A percentile compares a stretch with the other conserved stretches of the same genome.
Conservation (phyloP, 2,797 vertebrate species). For the Mus spretus region DNA sequence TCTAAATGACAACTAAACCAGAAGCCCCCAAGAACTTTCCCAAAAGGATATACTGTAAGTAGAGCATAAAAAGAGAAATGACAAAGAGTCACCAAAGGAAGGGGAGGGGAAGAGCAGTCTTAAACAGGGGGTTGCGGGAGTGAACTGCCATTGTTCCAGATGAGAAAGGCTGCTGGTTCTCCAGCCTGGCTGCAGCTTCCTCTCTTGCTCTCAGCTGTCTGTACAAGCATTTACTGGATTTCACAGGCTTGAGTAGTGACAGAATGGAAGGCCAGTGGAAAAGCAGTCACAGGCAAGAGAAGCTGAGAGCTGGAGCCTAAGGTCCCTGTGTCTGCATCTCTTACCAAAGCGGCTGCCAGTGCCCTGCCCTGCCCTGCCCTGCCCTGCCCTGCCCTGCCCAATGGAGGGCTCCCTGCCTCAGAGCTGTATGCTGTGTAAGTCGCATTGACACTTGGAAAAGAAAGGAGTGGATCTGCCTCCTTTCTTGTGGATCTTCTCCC, state of each 20-base stretch:
- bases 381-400: background rate
- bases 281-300: background rate
- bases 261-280: background rate
- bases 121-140: rapidly evolving
- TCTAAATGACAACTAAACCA: conserved; percentile 12
- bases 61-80: background rate
- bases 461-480: background rate
- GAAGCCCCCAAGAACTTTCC: background rate
- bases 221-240: background rate
- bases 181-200: too few species aligned
- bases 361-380: background rate
- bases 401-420: rapidly evolving
- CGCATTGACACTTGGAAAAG: background rate
- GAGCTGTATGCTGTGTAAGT: background rate
- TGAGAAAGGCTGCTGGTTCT: background rate
- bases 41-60: too few species aligned
- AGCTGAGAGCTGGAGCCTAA: too few species aligned
- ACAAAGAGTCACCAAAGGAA: background rate
- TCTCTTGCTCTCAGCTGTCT: background rate
- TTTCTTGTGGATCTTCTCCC: background rate
- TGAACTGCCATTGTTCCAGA: too few species aligned
- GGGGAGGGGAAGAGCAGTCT: background rate
- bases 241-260: background rate
- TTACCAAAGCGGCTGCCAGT: background rate
- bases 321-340: background rate